Evolutionary conservation across 2,113 vertebrate species (phyloP).

Genomic region (Albula goreensis): DNA sequence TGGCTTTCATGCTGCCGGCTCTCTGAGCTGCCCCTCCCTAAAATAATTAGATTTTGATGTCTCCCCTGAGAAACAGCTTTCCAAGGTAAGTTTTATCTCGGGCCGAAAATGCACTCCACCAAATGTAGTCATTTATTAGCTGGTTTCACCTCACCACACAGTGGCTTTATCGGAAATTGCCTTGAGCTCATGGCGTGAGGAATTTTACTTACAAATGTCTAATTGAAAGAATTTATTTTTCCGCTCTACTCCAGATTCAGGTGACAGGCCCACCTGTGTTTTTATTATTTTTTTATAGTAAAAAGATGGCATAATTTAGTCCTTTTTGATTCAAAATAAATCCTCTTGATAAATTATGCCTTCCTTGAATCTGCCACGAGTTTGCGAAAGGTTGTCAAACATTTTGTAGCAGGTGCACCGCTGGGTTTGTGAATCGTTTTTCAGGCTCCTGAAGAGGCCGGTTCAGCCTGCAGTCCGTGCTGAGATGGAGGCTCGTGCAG

Average conservation of each 20-base stretch:
- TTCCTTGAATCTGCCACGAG: no score
- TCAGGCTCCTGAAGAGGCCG: no score
- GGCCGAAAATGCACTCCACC: slow-evolving; percentile 46
- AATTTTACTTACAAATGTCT: slow-evolving; percentile 53
- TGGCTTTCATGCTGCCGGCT: background rate
- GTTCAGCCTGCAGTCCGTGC: no score
- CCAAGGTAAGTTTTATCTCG: slow-evolving; percentile 51
- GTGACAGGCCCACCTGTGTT: background rate
- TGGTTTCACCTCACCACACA: slow-evolving; percentile 56
- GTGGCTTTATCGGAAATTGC: slow-evolving; percentile 39
- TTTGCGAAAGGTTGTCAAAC: no score
- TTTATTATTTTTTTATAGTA: background rate
- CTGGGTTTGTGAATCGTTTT: no score
- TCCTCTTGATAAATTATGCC: background rate
- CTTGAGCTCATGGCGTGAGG: slow-evolving; percentile 51
- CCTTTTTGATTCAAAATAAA: background rate
- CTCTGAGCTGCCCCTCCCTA: background rate
- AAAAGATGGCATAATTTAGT: background rate
- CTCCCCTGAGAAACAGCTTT: slow-evolving; percentile 44
- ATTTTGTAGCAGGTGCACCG: no score
- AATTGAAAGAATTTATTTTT: slow-evolving; percentile 65
- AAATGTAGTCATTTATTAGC: slow-evolving; percentile 56
- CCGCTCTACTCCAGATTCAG: slow-evolving; percentile 22
- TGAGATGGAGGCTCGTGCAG: no score
- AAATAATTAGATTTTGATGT: slow-evolving; percentile 14